A percentile compares a stretch with the other conserved stretches of the same genome.
Conservation (phyloP, 2,888 invertebrate genomes). For the Agonopterix arenella region DNA sequence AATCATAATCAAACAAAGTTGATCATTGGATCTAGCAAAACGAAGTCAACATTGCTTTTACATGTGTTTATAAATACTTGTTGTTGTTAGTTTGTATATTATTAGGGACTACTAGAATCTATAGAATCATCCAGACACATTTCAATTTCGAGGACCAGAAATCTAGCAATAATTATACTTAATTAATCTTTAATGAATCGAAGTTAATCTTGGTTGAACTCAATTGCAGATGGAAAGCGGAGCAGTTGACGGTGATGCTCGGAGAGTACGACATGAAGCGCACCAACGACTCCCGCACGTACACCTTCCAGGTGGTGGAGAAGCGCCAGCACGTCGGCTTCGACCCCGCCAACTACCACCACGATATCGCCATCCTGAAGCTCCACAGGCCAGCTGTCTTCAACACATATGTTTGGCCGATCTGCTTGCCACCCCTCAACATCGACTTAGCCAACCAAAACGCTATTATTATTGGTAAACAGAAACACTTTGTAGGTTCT, state of each 20-base stretch:
- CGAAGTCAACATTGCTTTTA: no score
- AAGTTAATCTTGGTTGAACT: no score
- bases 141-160: no score
- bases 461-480: slow-evolving; percentile 81
- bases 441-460: slow-evolving; percentile 77
- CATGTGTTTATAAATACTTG: no score
- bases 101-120: no score
- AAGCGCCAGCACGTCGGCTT: slow-evolving; percentile 83
- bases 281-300: slow-evolving; percentile 81
- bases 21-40: no score
- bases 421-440: slow-evolving; percentile 85
- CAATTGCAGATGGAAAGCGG: slow-evolving; percentile 66
- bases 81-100: no score
- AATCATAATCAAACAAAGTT: background rate
- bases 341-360: slow-evolving; percentile 80
- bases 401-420: slow-evolving; percentile 89
- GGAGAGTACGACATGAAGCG: slow-evolving; percentile 88
- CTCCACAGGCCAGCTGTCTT: slow-evolving; percentile 81
- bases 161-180: no score
- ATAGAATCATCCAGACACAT: no score
- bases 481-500: slow-evolving; percentile 21
- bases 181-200: no score
- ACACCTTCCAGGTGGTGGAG: slow-evolving; percentile 81
- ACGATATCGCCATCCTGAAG: slow-evolving; percentile 87
- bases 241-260: slow-evolving; percentile 82